These are phyloP conservation scores for Dolichotis patagonum DNA, from an alignment of 2,113 vertebrate species.

Conservation along the genomic window DNA sequence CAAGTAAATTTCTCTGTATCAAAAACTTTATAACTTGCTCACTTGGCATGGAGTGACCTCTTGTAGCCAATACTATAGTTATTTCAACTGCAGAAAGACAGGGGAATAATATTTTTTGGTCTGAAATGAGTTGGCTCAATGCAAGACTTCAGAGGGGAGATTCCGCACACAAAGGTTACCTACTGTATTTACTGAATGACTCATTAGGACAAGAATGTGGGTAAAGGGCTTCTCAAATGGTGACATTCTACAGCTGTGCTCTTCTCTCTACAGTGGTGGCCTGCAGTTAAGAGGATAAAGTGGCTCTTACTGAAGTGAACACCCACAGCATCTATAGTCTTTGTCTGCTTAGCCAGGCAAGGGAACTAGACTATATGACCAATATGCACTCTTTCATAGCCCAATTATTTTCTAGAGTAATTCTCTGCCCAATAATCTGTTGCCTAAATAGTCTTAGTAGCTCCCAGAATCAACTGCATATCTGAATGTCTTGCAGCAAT, in stretches of 20 bases:
- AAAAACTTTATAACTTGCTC: conserved; percentile 52
- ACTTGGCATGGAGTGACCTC: conserved; percentile 41
- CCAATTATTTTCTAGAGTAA: background rate
- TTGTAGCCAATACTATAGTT: conserved; percentile 51
- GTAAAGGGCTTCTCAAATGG: conserved; percentile 17
- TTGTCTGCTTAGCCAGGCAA: background rate
- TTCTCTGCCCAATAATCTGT: background rate
- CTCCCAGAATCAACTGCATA: conserved; percentile 5
- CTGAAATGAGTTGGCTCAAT: conserved; percentile 40
- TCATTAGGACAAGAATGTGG: conserved; percentile 75
- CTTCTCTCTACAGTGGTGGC: conserved; percentile 56
- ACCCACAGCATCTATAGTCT: background rate
- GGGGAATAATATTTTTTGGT: background rate
- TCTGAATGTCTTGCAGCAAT: background rate
- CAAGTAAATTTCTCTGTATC: conserved; percentile 58
- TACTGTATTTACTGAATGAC: conserved; percentile 75
- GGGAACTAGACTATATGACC: background rate
- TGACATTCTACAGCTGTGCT: conserved; percentile 77
- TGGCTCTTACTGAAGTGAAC: background rate
- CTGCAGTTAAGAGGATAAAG: background rate
- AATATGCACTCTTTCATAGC: background rate
- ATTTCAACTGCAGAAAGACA: background rate
- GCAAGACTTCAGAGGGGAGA: conserved; percentile 63
- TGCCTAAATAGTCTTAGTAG: background rate
- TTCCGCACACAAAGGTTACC: conserved; percentile 59